These are phyloP conservation scores for Acleris cristana DNA, from an alignment of 2,888 invertebrate species.

Conservation along the genomic window DNA sequence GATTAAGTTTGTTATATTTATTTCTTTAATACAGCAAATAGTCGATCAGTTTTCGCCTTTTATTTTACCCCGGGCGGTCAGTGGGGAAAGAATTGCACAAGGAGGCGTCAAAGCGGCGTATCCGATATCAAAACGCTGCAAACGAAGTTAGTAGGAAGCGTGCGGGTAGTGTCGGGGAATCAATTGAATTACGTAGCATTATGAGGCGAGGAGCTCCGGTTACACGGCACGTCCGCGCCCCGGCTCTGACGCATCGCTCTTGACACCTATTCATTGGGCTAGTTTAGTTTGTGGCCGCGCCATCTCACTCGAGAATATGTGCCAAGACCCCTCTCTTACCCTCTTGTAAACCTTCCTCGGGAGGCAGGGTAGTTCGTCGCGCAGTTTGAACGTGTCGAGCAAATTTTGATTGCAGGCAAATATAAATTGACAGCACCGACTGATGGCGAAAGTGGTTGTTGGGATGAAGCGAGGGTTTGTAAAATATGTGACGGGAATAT, in stretches of 20 bases:
- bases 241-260: slow-evolving; percentile 71
- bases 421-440: slow-evolving; percentile 74
- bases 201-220: slow-evolving; percentile 76
- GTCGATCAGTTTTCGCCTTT: slow-evolving; percentile 52
- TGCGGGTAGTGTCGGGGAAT: slow-evolving; percentile 82
- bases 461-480: slow-evolving; percentile 64
- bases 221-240: slow-evolving; percentile 74
- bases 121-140: slow-evolving; percentile 82
- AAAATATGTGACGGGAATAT: slow-evolving; percentile 76
- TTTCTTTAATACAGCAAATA: slow-evolving; percentile 59
- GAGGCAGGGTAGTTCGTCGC: slow-evolving; percentile 47
- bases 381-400: slow-evolving; percentile 52
- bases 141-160: slow-evolving; percentile 81
- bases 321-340: slow-evolving; percentile 45
- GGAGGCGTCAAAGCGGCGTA: slow-evolving; percentile 77
- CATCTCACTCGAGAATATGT: slow-evolving; percentile 47
- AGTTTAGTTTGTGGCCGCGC: slow-evolving; percentile 58
- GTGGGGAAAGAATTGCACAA: slow-evolving; percentile 67
- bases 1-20: slow-evolving; percentile 56
- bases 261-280: slow-evolving; percentile 78
- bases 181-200: slow-evolving; percentile 83
- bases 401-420: slow-evolving; percentile 77
- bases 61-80: slow-evolving; percentile 57
- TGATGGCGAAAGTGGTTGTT: slow-evolving; percentile 74
- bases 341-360: slow-evolving; percentile 38